Base-by-base conservation (phyloP, 1,140 invertebrate genomes). In the Pseudomyrmex gracilis region DNA sequence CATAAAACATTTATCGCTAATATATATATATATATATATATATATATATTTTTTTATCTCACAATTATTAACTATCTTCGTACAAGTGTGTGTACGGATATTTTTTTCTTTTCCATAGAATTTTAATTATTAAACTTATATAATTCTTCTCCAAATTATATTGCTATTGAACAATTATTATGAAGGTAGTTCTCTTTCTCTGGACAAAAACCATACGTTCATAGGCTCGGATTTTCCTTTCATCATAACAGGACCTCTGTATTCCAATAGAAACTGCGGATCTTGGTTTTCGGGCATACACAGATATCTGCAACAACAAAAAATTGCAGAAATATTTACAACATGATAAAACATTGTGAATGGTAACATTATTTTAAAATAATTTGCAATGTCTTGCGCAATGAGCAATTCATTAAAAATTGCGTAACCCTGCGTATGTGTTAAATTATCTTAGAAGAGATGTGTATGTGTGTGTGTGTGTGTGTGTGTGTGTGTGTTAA, bases 201-300 rank as follows among this genome's bases (percentile, higher is more conserved):
- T 94, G 24, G 96, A 96, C 66, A 99, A 94, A 94, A 99, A 98
- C 97, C 98, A 99, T 13, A 98, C 98, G 90, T 98, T 96, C 98
- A 99, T 99, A 2, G 98, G 98, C 85, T 98, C 97, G 1, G 97
- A 97, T 94, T 98, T 98, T 47, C 98, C 98, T 94, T 99, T 99
- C 98, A 99, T 99, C n/a, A 93, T 93, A 2, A 99, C 96, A 53
- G 97, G 97, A 7, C 98, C 98, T 82, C 98, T 96, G 91, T 98
- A 97, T 24, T 97, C 97, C 88, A 99, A 96, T 76, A 97, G 94
- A 92, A 99, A 99, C 84, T 97, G 96, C 2, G 97, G 96, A 92
- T 99, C 98, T 88, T 95, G 96, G 94, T 99, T 99, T 88, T 98
- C 97, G 20, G 97, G 96, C 88, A 96, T 94, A 91, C 96, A 97